Conservation (phyloP, 2,888 invertebrate genomes). For the Zele albiditarsus region DNA sequence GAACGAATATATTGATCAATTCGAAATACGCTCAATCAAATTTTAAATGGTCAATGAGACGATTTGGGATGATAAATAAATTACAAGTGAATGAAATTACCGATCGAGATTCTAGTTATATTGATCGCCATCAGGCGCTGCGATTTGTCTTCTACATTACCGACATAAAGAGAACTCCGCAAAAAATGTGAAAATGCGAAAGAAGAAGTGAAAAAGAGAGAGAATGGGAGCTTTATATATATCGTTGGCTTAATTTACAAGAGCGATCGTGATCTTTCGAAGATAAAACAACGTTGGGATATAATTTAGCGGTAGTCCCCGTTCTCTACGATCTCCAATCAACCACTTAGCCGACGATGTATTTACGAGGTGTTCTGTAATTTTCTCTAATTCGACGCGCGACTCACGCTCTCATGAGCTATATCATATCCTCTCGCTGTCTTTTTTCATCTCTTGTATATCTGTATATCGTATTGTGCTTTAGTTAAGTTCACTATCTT, state of each 20-base stretch:
- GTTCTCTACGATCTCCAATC: constrained; percentile 68
- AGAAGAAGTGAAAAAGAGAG: constrained; percentile 8
- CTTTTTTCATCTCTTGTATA: background rate
- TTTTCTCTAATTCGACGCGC: constrained; percentile 70
- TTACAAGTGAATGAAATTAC: background rate
- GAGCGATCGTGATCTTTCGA: constrained; percentile 61
- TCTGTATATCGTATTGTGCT: background rate
- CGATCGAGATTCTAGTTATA: background rate
- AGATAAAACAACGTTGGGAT: constrained; percentile 63
- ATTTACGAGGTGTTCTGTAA: constrained; percentile 73
- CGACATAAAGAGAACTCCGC: background rate
- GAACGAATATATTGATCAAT: too few relatives aligned
- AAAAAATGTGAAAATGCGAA: constrained; percentile 9
- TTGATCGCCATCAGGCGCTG: background rate
- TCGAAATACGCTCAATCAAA: too few relatives aligned
- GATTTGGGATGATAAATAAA: too few relatives aligned
- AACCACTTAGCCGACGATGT: constrained; percentile 72
- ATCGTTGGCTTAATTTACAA: constrained; percentile 57
- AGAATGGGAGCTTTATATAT: constrained; percentile 42
- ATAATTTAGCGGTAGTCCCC: constrained; percentile 72
- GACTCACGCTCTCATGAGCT: constrained; percentile 50
- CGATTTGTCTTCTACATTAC: background rate
- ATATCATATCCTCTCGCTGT: constrained; percentile 23
- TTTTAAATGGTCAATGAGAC: too few relatives aligned
- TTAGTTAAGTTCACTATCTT: background rate